Base-by-base conservation (phyloP, 1,140 invertebrate genomes). In the Ctenoplectra terminalis region DNA sequence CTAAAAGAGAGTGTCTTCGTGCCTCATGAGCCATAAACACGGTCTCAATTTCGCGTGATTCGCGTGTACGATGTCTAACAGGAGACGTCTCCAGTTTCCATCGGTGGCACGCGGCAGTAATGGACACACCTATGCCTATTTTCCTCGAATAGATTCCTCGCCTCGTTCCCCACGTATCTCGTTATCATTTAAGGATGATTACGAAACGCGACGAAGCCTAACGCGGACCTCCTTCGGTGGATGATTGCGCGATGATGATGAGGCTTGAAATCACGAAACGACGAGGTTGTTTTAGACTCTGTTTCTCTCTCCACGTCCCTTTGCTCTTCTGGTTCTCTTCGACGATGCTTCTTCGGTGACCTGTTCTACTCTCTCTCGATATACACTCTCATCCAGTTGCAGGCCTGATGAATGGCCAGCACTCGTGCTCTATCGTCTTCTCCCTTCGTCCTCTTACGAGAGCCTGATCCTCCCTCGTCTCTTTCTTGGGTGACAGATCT, bases 121-220 rank as follows among this genome's bases (percentile, higher is more conserved):
- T 37, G 37, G 78, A 71, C 69, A 79, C 78, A 81, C 78, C 71
- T 74, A 64, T 81, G 17, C 61, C 52, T 75, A 73, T 85, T 88
- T 87, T 54, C 69, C 54, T 64, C 52, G 43, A 77, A 71, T 29
- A 70, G 63, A 81, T 80, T 76, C 56, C 29, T 63, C 81, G 43
- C 29, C 43, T 58, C 64, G 31, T 52, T 60, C 50, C 15, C 79
- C 77, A 72, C 69, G 85, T 88, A 86, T 87, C 88, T 88, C 83
- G 87, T 90, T 91, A 90, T 91, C 89, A 88, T 90, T 91, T 90
- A 87, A 87, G 80, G 77, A 66, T 83, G 86, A 91, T 92, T 91
- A 89, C 87, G 82, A 87, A 90, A 90, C 78, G 69, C 56, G 83
- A 50, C 70, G 79, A 54, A n/a, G 66, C 63, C 64, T 58, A 17